Conservation (phyloP, 2,113 vertebrate genomes). For the Clarias macrocephalus region DNA sequence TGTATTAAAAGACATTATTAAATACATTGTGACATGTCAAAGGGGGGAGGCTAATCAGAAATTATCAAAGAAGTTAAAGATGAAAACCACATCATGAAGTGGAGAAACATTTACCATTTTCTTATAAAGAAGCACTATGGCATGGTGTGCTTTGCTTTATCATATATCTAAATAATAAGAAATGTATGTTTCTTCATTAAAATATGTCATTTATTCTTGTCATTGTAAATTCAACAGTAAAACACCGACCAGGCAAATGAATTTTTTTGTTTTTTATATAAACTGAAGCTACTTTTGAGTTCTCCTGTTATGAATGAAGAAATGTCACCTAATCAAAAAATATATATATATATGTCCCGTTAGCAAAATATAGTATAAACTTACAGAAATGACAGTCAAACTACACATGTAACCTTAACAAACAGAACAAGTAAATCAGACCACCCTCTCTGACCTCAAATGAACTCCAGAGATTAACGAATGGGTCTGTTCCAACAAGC, state of each 20-base stretch:
- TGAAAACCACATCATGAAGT: neutral
- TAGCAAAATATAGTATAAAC: neutral
- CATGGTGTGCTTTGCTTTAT: neutral
- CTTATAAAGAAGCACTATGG: neutral
- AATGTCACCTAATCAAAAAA: neutral
- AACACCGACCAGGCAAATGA: neutral
- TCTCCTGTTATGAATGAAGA: neutral
- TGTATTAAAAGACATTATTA: neutral
- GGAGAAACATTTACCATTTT: neutral
- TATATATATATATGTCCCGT: neutral
- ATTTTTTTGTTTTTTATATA: neutral
- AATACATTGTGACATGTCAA: neutral
- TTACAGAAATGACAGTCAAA: neutral
- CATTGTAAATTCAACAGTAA: too few species aligned
- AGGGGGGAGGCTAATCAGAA: neutral
- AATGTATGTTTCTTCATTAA: neutral
- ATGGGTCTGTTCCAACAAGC: constrained; percentile 22
- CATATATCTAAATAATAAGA: neutral
- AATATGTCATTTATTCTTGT: neutral
- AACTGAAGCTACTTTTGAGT: neutral
- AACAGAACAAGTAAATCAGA: neutral
- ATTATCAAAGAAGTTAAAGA: neutral
- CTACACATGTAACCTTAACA: neutral
- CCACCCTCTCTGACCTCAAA: neutral
- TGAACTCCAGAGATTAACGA: constrained; percentile 16